Percentiles rank a stretch among this genome's conserved stretches.
Evolutionary conservation across 1,140 invertebrate genomes (phyloP).

Genomic region (Drosophila sp.): DNA sequence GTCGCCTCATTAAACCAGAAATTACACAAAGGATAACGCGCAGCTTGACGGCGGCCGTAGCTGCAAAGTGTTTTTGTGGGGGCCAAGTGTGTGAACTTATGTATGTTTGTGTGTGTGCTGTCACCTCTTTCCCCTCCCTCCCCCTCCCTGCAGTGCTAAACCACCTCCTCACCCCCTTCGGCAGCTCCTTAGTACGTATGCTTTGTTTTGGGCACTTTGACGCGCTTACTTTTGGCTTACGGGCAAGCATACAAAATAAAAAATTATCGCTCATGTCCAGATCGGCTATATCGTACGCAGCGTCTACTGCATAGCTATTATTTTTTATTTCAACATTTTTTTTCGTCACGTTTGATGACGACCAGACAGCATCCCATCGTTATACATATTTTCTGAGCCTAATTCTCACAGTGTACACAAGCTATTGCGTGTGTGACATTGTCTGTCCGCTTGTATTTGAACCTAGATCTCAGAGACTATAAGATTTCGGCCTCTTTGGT

Average conservation of each 20-base stretch:
- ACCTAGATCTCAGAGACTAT: no score
- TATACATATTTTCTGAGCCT: no score
- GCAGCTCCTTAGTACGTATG: neutral
- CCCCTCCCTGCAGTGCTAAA: neutral
- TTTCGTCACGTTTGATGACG: constrained; percentile 67
- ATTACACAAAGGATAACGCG: constrained; percentile 80
- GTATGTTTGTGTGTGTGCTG: constrained; percentile 14
- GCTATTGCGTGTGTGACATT: no score
- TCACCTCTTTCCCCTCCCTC: constrained; percentile 26
- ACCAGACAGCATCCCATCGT: constrained; percentile 27
- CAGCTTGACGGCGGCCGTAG: constrained; percentile 58
- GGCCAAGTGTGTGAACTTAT: constrained; percentile 30
- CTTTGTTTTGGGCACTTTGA: constrained; percentile 52
- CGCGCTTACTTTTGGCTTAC: constrained; percentile 55
- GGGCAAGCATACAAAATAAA: constrained; percentile 74
- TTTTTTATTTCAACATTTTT: constrained; percentile 77
- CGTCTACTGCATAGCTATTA: constrained; percentile 65
- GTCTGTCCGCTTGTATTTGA: no score
- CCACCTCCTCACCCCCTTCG: constrained; percentile 37
- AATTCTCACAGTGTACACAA: no score
- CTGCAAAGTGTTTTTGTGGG: constrained; percentile 57
- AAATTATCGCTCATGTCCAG: constrained; percentile 76
- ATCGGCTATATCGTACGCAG: constrained; percentile 35
- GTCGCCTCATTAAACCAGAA: constrained; percentile 79
- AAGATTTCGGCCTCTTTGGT: no score